Percentiles rank a stretch among this genome's conserved stretches.
These are phyloP conservation scores for Heptranchias perlo DNA, from an alignment of 2,113 vertebrate genomes.

Conservation along the genomic window DNA sequence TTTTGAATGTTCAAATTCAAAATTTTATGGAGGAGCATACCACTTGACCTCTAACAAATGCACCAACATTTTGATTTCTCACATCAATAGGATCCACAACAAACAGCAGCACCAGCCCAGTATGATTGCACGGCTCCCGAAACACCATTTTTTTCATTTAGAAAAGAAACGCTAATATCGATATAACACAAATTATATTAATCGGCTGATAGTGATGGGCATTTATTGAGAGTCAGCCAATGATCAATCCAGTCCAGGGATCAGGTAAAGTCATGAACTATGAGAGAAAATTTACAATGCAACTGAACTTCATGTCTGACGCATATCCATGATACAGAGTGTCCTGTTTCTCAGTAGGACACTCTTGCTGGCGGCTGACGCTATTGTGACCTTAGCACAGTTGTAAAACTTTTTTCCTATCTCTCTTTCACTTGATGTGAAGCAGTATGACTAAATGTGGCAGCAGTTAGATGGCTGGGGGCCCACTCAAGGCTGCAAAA, in stretches of 20 bases:
- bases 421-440: neutral
- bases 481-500: neutral
- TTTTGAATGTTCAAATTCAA: neutral
- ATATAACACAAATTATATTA: neutral
- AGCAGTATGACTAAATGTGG: neutral
- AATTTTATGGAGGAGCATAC: neutral
- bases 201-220: neutral
- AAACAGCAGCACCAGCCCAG: neutral
- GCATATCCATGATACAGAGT: neutral
- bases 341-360: neutral
- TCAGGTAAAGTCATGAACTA: neutral
- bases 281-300: neutral
- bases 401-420: neutral
- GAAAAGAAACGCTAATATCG: neutral
- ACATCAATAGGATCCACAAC: neutral
- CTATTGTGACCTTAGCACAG: neutral
- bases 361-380: neutral
- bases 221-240: neutral
- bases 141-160: neutral
- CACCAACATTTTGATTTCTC: neutral
- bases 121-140: neutral
- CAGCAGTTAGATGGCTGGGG: neutral
- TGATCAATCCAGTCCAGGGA: too few species aligned
- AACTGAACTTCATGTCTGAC: neutral
- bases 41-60: neutral